Evolutionary conservation across 2,888 invertebrate genomes (phyloP), one percentile per base, ranked within the genome.

Genomic region (Perithous albicinctus): DNA sequence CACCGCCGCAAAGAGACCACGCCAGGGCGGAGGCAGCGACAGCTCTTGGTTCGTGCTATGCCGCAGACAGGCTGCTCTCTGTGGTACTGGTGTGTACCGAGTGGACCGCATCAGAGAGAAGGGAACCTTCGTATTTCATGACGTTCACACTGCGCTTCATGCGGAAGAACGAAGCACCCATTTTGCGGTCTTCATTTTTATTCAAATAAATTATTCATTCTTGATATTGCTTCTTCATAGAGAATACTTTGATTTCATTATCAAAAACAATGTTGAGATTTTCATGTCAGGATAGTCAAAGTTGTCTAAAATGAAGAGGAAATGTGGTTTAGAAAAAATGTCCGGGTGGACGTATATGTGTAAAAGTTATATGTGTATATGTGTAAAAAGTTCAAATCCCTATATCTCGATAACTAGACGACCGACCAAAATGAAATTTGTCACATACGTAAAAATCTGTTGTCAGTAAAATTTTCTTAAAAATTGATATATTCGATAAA

Each of bases 111-210:
- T 66, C 59, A 73, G 85, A 88, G 86, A 88, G 87, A 88, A 87
- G 86, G 86, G 88, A 87, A 88, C 85, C 54, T 79, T 78, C 81
- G 77, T 83, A 84, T 83, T 80, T 78, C 78, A 84, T 76, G 83
- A 82, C 87, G 85, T 87, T 84, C 87, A 85, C 86, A 86, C 81
- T 79, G 85, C n/a, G n/a, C 23, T 35, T 18, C 75, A 56, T 64
- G 67, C 64, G 74, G 70, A 82, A 78, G 64, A 70, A 26, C 56
- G 56, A 8, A 15, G 2, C n/a, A n/a, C 8, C 56, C 8, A 35
- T 15, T 32, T 15, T 12, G 18, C 8, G 18, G 0, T 32, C 29
- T 59, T 15, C 12, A 35, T 54, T 54, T 23, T 1, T 8, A 20
- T 51, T n/a, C n/a, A n/a, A n/a, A 12, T 0, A 10, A 51, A 43